Base-by-base conservation (phyloP, 2,113 vertebrate species). In the Bujurquina vittata region DNA sequence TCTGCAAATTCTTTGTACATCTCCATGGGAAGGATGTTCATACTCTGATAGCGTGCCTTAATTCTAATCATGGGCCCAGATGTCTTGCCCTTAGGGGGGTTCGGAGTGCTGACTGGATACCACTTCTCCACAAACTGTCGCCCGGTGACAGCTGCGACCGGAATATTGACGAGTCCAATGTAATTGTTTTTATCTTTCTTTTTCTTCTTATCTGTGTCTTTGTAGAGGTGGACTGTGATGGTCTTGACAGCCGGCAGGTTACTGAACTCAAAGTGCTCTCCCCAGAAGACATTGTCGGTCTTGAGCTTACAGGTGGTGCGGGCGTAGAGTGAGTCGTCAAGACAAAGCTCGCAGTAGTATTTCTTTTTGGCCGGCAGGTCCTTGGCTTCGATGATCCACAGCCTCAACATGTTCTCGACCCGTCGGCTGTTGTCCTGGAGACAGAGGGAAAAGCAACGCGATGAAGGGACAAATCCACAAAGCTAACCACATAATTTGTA, bases 111-210 rank as follows among this genome's bases (percentile, higher is more conserved):
- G 43, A 99, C 96, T 0, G 97, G 97, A 92, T 99, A 98, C 98
- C 98, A 99, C 26, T 99, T 99, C 94, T 99, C 98, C 52, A 99
- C 93, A 0, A 99, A 99, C 95, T 99, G 98, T 76, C 98, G 94
- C 3, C 98, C 97, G 0, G 96, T 97, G 58, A 99, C 97, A 0
- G 97, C 95, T 31, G 91, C 95, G 0, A 97, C 95, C 0, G 98
- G 96, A 94, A 99, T 98, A 91, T 91, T 98, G 87, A 99, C 97
- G 62, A 98, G 94, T 10, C 98, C 98, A 0, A 99, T 94, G 90
- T 99, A 99, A 79, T 98, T 99, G 95, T 97, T 99, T 94, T 99
- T 99, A 87, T 99, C 98, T 89, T 99, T 99, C 95, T 99, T 99
- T 58, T 99, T 99, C 96, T 99, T 99, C 95, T 99, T 99, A 94